Conservation (phyloP, 2,113 vertebrate genomes). For the Chascanopsetta lugubris region DNA sequence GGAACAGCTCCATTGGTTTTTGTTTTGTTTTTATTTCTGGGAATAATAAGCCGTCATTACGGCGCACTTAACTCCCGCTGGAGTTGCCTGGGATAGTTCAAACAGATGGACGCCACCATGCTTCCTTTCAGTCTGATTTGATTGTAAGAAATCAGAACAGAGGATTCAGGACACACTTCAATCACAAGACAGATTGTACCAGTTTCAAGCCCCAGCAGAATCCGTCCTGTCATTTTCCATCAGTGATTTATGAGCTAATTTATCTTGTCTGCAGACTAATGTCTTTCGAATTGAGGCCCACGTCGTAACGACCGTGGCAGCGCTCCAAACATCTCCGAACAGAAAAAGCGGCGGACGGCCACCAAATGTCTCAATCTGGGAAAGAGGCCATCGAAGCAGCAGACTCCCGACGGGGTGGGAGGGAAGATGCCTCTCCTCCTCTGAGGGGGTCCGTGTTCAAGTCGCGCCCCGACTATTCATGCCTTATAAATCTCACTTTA, state of each 20-base stretch:
- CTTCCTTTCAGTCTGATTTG: constrained; percentile 30
- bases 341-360: constrained; percentile 39
- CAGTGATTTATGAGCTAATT: constrained; percentile 27
- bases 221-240: constrained; percentile 14
- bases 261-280: constrained; percentile 39
- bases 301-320: constrained; percentile 47
- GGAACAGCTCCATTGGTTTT: constrained; percentile 38
- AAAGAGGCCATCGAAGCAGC: constrained; percentile 36
- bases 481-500: constrained; percentile 35
- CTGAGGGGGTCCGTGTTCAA: constrained; percentile 23
- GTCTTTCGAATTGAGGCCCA: constrained; percentile 38
- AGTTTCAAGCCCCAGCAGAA: constrained; percentile 23
- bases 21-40: constrained; percentile 22
- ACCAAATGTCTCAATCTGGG: constrained; percentile 55
- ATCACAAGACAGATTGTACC: constrained; percentile 12
- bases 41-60: constrained; percentile 45
- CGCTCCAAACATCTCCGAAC: constrained; percentile 47
- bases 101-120: constrained; percentile 32
- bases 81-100: constrained; percentile 41
- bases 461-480: constrained; percentile 5
- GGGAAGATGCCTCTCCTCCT: constrained; percentile 25
- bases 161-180: constrained; percentile 27
- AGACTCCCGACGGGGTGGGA: constrained; percentile 33
- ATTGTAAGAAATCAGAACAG: constrained; percentile 10
- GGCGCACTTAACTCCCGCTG: constrained; percentile 21